These are phyloP conservation scores for Propsilocerus akamusi DNA, from an alignment of 1,140 invertebrate genomes.

Conservation along the genomic window DNA sequence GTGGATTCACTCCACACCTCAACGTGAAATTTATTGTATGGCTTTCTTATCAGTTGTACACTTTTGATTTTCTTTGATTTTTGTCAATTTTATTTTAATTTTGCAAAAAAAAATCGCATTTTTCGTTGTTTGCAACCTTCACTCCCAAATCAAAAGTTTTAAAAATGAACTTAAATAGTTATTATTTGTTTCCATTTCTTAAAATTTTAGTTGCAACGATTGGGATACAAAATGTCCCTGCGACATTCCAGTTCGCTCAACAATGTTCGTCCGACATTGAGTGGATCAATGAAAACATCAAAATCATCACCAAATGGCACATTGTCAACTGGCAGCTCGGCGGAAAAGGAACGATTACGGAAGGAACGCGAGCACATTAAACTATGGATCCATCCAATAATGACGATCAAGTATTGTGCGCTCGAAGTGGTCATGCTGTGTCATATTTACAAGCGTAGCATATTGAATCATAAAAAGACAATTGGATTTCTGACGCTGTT, in stretches of 20 bases:
- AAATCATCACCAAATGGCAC: slow-evolving; percentile 3
- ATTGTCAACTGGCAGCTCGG: neutral
- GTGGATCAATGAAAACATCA: neutral
- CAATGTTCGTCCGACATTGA: neutral
- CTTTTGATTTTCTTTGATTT: no score
- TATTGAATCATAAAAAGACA: slow-evolving; percentile 29
- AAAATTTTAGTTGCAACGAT: slow-evolving; percentile 21
- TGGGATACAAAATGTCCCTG: slow-evolving; percentile 21
- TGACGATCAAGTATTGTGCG: slow-evolving; percentile 67
- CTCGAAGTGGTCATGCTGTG: slow-evolving; percentile 48
- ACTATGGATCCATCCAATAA: slow-evolving; percentile 69
- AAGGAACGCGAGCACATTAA: slow-evolving; percentile 46
- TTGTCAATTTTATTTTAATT: no score
- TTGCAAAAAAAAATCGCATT: no score
- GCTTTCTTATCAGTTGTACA: no score
- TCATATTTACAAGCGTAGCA: slow-evolving; percentile 32
- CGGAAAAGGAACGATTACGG: slow-evolving; percentile 23
- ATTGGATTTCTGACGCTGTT: slow-evolving; percentile 21
- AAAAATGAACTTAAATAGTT: neutral
- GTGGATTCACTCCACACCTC: no score
- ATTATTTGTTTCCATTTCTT: neutral
- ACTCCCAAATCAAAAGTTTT: no score
- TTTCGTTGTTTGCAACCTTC: no score
- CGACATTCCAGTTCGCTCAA: neutral
- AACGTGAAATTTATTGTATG: no score